Evolutionary conservation across 2,113 vertebrate genomes (phyloP).

Genomic region (Nothocercus julius): DNA sequence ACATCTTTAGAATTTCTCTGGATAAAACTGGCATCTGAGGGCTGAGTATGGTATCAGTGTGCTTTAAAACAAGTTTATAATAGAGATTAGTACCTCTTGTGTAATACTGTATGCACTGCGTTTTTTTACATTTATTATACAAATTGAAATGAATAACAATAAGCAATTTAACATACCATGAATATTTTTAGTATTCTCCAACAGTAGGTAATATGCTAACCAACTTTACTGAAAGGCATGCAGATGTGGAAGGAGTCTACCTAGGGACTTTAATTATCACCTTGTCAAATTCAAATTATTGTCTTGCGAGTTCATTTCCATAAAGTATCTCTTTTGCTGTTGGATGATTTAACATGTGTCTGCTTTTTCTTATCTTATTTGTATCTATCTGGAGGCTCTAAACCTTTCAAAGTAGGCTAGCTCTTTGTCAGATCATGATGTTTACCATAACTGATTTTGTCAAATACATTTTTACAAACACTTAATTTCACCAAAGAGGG

Average conservation of each 20-base stretch:
- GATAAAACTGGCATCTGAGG: slow-evolving; percentile 41
- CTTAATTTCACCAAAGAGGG: slow-evolving; percentile 56
- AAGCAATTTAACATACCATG: slow-evolving; percentile 77
- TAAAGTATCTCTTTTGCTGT: slow-evolving; percentile 79
- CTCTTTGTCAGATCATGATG: slow-evolving; percentile 65
- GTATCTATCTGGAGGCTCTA: slow-evolving; percentile 70
- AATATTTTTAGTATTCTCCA: slow-evolving; percentile 78
- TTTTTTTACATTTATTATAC: slow-evolving; percentile 81
- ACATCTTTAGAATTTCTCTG: slow-evolving; percentile 62
- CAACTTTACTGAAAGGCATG: slow-evolving; percentile 79
- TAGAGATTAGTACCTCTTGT: slow-evolving; percentile 70
- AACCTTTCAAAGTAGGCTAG: slow-evolving; percentile 62
- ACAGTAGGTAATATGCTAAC: slow-evolving; percentile 81
- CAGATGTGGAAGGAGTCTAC: slow-evolving; percentile 81
- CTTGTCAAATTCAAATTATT: slow-evolving; percentile 90
- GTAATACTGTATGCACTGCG: slow-evolving; percentile 72
- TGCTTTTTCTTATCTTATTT: slow-evolving; percentile 78
- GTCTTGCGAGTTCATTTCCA: slow-evolving; percentile 84
- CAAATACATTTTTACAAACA: slow-evolving; percentile 67
- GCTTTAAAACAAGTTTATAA: slow-evolving; percentile 61
- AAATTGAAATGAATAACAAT: slow-evolving; percentile 83
- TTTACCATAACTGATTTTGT: slow-evolving; percentile 72
- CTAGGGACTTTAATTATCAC: slow-evolving; percentile 93
- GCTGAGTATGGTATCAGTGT: background rate
- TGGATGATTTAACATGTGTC: slow-evolving; percentile 80